phyloP scores from a whole-genome alignment of 2,113 vertebrate genomes.

The Ahaetulla prasina region DNA sequence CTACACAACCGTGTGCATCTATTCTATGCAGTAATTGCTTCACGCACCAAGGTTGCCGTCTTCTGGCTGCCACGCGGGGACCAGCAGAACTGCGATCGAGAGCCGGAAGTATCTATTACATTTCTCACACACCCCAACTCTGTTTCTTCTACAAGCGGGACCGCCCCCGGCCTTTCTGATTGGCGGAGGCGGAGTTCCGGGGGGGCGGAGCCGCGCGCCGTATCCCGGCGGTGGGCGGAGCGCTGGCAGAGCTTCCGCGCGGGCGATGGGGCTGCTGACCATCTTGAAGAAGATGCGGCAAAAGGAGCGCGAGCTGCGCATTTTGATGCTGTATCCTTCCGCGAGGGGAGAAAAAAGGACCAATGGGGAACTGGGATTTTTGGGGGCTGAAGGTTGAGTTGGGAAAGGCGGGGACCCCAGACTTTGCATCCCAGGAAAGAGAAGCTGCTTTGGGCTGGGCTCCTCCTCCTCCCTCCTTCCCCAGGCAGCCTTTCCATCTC shows the following conservation, averaged over 20 bases:
- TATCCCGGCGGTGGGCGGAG: not conserved
- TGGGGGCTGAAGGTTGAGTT: too few relatives aligned
- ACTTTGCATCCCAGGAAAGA: not conserved
- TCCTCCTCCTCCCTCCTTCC: too few relatives aligned
- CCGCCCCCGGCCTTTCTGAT: not conserved
- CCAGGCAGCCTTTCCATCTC: not conserved
- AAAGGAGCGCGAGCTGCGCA: constrained; percentile 87
- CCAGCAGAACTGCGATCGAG: too few relatives aligned
- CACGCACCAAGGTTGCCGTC: too few relatives aligned
- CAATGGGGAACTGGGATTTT: not conserved
- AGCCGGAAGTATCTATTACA: not conserved
- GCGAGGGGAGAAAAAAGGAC: not conserved
- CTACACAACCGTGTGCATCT: too few relatives aligned
- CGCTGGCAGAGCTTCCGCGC: not conserved
- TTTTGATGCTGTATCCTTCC: constrained; percentile 89
- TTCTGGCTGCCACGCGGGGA: too few relatives aligned
- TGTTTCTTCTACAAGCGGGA: not conserved
- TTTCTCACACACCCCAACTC: too few relatives aligned
- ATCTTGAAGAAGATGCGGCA: constrained; percentile 93
- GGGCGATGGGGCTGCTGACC: constrained; percentile 82
- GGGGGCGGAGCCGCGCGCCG: constrained; percentile 19
- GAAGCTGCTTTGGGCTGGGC: not conserved
- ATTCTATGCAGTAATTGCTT: too few relatives aligned
- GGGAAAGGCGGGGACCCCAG: too few relatives aligned
- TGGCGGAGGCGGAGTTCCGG: not conserved